These are phyloP conservation scores for Enteromius fasciolatus DNA, from an alignment of 2,797 vertebrate species.

Conservation along the genomic window DNA sequence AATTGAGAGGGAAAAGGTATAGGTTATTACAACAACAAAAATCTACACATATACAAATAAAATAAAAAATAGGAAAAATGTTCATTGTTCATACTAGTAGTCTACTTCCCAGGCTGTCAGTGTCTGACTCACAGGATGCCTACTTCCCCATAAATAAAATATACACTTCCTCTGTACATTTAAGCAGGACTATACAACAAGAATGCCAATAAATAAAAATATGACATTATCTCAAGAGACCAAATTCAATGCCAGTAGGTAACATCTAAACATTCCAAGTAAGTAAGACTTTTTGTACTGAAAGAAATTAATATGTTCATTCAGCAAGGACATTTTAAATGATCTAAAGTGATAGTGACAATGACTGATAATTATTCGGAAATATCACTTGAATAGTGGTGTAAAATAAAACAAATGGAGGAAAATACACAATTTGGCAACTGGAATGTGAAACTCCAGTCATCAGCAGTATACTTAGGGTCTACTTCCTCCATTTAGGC, in stretches of 20 bases:
- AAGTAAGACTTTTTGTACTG: background rate
- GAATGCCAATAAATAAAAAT: background rate
- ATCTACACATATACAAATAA: background rate
- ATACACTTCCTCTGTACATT: background rate
- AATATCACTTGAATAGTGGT: background rate
- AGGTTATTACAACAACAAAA: background rate
- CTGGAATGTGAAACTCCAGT: background rate
- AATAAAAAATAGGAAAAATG: background rate
- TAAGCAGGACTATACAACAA: background rate
- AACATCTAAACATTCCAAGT: background rate
- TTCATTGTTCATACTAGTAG: background rate
- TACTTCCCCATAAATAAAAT: conserved; percentile 4
- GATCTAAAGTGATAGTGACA: background rate
- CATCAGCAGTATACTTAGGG: background rate
- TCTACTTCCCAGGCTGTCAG: background rate
- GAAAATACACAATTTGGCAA: conserved; percentile 45
- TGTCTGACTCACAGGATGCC: background rate
- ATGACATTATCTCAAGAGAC: background rate
- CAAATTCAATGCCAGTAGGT: background rate
- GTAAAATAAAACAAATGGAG: background rate
- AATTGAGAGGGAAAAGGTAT: background rate
- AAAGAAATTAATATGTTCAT: background rate
- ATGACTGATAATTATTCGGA: background rate
- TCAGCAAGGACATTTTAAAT: background rate
- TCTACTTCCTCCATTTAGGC: conserved; percentile 7